Evolutionary conservation across 2,113 vertebrate genomes (phyloP), one percentile per base, ranked within the genome.

Genomic region (Bufo gargarizans): DNA sequence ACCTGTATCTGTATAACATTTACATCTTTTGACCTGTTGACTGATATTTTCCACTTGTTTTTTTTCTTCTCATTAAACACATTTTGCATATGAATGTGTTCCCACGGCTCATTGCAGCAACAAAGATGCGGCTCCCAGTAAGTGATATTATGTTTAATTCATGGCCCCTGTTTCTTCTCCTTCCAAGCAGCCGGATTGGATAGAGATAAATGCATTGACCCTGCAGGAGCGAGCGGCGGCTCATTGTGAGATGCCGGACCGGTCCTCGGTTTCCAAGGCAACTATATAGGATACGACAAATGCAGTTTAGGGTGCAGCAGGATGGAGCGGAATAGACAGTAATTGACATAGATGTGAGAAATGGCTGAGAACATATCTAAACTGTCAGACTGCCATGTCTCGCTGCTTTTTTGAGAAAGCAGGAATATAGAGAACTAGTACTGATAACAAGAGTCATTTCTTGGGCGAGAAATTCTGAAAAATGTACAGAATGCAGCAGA

Each of bases 61-160:
- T 43, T 82, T 43, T 82, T 74, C 56, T n/a, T 14, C 47, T 84
- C 80, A 83, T 88, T 88, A 88, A 82, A 61, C 56, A 11, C 45
- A 16, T 63, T 88, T 76, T 61, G 45, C 79, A 45, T 63, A 3
- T 10, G 33, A 77, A 76, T 20, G 19, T 16, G 0, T 47, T 55
- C 69, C 69, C n/a, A 17, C 43, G 79, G 69, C 49, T 82, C n/a
- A 12, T 63, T 53, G 22, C 87, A 88, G 87, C 16, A 81, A 84
- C 3, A 61, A 77, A 17, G 77, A 86, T 6, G 58, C 81, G 6
- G n/a, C 71, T n/a, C 10, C 47, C 59, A 88, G 87, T 88, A 88
- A 77, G 87, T 88, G 72, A 65, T 59, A 67, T 55, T 14, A 77
- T 84, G 58, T 88, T 88, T 84, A 77, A 86, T 86, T 86, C 74